Evolutionary conservation across 2,797 vertebrate species (phyloP).

Genomic region (Allobates femoralis): DNA sequence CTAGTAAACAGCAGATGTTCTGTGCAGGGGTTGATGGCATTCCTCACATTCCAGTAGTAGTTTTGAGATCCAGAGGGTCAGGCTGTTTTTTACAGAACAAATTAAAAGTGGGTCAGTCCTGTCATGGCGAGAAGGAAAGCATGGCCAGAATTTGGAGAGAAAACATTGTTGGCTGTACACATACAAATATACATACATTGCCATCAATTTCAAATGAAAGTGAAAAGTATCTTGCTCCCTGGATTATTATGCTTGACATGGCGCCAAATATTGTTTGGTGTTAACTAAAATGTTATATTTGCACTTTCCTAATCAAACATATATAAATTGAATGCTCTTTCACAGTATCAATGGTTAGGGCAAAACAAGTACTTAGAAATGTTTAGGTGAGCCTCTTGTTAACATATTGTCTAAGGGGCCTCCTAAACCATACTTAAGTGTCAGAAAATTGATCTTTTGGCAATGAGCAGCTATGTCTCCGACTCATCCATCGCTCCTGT

Average conservation of each 20-base stretch:
- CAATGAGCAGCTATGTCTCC: too few species aligned
- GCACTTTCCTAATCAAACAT: neutral
- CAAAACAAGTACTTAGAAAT: neutral
- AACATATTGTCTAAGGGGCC: neutral
- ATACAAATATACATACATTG: too few species aligned
- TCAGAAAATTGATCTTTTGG: too few species aligned
- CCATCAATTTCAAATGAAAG: too few species aligned
- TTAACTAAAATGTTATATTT: neutral
- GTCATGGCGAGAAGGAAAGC: conserved; percentile 16
- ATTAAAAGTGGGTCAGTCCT: neutral
- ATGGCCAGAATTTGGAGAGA: neutral
- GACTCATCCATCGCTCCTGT: too few species aligned
- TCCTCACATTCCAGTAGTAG: conserved; percentile 53
- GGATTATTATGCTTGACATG: neutral
- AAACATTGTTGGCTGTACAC: too few species aligned
- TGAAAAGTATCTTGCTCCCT: too few species aligned
- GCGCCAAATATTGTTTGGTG: neutral
- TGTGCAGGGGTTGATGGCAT: conserved; percentile 46
- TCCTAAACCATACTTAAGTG: too few species aligned
- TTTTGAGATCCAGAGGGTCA: neutral
- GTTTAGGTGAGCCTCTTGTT: neutral
- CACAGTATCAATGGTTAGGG: neutral
- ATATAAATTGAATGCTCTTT: neutral
- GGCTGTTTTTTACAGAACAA: neutral
- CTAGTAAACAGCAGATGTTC: conserved; percentile 62